A percentile compares a stretch with the other conserved stretches of the same genome.
These are phyloP conservation scores for Lepidocyrtoides sp. DNA, from an alignment of 2,888 invertebrate species.

Conservation along the genomic window DNA sequence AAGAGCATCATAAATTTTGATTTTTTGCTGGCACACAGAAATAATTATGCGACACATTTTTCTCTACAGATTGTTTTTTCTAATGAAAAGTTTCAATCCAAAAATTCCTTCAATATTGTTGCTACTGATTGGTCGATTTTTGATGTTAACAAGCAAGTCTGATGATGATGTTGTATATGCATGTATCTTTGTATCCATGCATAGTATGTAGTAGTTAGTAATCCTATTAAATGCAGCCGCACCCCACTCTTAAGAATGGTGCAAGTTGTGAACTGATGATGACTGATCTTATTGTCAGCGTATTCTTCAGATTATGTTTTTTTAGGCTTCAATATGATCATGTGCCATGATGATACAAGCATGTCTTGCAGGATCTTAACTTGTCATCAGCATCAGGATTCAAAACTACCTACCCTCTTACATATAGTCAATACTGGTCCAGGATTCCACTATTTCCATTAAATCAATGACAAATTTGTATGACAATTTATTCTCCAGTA, in stretches of 20 bases:
- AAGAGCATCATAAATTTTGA: not conserved
- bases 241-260: not conserved
- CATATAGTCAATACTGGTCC: not conserved
- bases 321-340: no score
- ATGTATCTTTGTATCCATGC: no score
- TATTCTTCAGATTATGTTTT: no score
- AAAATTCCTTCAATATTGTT: no score
- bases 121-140: no score
- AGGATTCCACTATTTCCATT: no score
- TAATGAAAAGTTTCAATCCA: no score
- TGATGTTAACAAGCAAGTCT: not conserved
- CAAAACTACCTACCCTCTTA: not conserved
- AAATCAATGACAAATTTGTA: not conserved
- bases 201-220: no score
- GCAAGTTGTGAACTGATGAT: no score
- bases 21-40: not conserved
- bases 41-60: slow-evolving; percentile 13
- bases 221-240: slow-evolving; percentile 6
- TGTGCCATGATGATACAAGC: no score
- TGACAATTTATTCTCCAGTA: not conserved
- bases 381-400: slow-evolving; percentile 13
- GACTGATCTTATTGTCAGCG: no score
- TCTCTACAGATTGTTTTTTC: not conserved
- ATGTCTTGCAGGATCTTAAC: not conserved
- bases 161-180: no score